Conservation (phyloP, 1,140 invertebrate species). For the Oryzaephilus surinamensis region DNA sequence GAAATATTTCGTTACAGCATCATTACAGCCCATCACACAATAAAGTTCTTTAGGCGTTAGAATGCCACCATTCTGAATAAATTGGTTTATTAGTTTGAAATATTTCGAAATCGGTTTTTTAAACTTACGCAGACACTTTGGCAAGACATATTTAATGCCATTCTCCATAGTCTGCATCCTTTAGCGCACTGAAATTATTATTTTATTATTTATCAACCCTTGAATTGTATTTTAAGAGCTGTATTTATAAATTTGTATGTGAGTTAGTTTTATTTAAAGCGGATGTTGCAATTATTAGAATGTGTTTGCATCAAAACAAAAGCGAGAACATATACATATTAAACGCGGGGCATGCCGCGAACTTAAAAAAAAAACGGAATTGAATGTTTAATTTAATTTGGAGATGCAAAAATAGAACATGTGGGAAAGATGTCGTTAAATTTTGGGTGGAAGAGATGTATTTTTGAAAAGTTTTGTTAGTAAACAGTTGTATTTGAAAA, state of each 20-base stretch:
- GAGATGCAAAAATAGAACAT: not conserved
- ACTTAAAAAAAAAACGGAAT: no score
- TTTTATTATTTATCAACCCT: conserved; percentile 5
- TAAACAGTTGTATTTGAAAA: not conserved
- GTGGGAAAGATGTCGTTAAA: no score
- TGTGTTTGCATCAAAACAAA: conserved; percentile 10
- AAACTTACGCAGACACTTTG: conserved; percentile 60
- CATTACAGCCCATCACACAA: conserved; percentile 70
- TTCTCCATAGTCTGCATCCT: conserved; percentile 57
- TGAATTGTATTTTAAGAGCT: not conserved
- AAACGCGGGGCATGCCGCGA: no score
- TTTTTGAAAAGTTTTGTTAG: no score
- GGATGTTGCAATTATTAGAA: conserved; percentile 22
- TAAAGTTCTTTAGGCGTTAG: conserved; percentile 58
- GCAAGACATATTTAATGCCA: conserved; percentile 53
- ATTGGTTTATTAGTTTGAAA: not conserved
- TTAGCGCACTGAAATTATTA: conserved; percentile 48
- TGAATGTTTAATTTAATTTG: not conserved
- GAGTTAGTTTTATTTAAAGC: conserved; percentile 19
- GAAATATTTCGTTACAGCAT: conserved; percentile 62
- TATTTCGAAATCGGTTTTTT: not conserved
- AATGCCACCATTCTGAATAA: conserved; percentile 55
- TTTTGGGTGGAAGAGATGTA: no score
- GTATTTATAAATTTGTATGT: conserved; percentile 9
- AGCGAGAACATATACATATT: not conserved